These are phyloP conservation scores for Ardeotis arabs DNA, from an alignment of 2,113 vertebrate species.

Conservation along the genomic window DNA sequence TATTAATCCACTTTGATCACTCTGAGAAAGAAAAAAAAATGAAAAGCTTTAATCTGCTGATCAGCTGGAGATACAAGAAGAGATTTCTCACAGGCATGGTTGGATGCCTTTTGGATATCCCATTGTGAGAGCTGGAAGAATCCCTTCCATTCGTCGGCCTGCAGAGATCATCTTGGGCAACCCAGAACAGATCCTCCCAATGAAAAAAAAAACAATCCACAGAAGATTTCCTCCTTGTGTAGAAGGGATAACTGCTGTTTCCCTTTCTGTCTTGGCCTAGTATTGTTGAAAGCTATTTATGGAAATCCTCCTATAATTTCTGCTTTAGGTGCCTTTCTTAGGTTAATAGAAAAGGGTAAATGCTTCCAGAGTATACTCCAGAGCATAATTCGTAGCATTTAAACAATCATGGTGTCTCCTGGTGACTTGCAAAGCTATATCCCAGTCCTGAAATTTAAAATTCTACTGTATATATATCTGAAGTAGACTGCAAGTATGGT, in stretches of 20 bases:
- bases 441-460: not conserved
- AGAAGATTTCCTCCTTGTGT: not conserved
- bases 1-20: not conserved
- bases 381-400: not conserved
- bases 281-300: not conserved
- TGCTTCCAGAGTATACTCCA: not conserved
- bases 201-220: not conserved
- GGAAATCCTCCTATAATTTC: not conserved
- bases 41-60: not conserved
- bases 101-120: not conserved
- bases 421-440: not conserved
- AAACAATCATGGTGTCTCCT: not conserved
- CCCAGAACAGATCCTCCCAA: not conserved
- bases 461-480: not conserved
- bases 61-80: not conserved
- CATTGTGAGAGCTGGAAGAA: not conserved
- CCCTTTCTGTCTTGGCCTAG: not conserved
- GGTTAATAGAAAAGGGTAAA: not conserved
- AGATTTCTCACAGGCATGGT: not conserved
- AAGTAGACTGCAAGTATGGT: not conserved
- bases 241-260: not conserved
- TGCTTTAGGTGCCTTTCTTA: not conserved
- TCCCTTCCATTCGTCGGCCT: not conserved
- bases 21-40: not conserved
- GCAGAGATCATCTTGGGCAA: not conserved